Evolutionary conservation across 2,797 vertebrate genomes (phyloP), one percentile per base, ranked within the genome.

Genomic region (Cetoscarus ocellatus): DNA sequence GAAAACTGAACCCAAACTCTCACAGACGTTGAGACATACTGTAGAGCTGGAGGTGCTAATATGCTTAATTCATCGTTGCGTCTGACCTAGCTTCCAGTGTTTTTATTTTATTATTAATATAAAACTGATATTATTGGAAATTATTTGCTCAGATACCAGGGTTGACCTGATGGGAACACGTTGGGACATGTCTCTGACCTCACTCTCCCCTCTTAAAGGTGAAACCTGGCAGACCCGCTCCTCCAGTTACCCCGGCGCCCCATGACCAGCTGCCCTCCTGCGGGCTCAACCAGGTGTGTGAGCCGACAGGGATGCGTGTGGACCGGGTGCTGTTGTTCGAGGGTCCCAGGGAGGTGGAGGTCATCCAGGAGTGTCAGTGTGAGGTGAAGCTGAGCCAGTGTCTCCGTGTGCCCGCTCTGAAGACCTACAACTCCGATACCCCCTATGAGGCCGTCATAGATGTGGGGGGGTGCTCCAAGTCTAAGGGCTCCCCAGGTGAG

Each of bases 321-420:
- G 91, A 96, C 52, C 80, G 54, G 8, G 70, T 95, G 39, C 90
- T 95, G 34, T 91, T 96, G 67, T 82, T 91, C 0, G 67, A 94
- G 11, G 95, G 95, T 0, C 45, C 83, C 14, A 80, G 77, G 17
- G 92, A 95, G 69, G 92, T 95, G 59, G 95, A 95, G 59, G 90
- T 95, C 48, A 84, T 94, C 2, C 66, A 94, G 17, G 86, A 94
- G 60, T 95, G 95, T 53, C 94, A 93, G 36, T 96, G 96, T 10
- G 92, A 92, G 44, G 36, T 79, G 1, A 91, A 55, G 27, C 77
- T 92, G 0, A 66, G 62, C 0, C 88, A 90, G 67, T 94, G 95
- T 59, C 78, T 96, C 44, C 69, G 85, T 3, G 92, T 95, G 3
- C 95, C 91, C 0, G 87, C 92, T 2, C 92, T 96, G 6, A 95